Percentiles rank a stretch among this genome's conserved stretches.
phyloP scores from a whole-genome alignment of 2,888 invertebrate genomes.

The Psococerastis gibbosa region DNA sequence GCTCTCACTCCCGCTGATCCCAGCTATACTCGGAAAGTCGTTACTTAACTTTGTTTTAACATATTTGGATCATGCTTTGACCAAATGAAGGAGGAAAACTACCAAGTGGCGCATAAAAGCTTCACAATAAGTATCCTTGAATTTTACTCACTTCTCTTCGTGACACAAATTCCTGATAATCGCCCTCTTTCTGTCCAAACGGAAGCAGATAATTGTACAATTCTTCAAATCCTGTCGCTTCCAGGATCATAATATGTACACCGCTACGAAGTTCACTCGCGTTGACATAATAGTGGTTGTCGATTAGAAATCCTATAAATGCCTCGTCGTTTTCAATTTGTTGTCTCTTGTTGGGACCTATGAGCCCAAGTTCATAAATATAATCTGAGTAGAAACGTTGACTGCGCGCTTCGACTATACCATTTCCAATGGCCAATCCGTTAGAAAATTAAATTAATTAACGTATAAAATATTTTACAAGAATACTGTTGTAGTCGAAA shows the following conservation, averaged over 20 bases:
- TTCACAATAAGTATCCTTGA: no score
- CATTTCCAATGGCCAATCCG: constrained; percentile 33
- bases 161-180: neutral
- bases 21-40: no score
- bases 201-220: constrained; percentile 17
- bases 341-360: constrained; percentile 21
- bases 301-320: constrained; percentile 21
- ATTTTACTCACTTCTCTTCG: neutral
- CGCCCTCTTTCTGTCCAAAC: neutral
- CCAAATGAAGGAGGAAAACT: no score
- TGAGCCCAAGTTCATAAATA: constrained; percentile 31
- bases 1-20: no score
- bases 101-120: no score
- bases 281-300: constrained; percentile 18
- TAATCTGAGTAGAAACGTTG: constrained; percentile 31
- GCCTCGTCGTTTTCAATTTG: constrained; percentile 18
- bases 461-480: no score
- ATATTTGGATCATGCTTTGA: no score
- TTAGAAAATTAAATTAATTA: constrained; percentile 18
- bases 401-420: constrained; percentile 30
- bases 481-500: no score
- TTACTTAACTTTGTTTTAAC: no score
- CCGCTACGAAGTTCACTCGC: constrained; percentile 20
- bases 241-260: constrained; percentile 21
- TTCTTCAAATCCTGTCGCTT: constrained; percentile 21